Evolutionary conservation across 2,888 invertebrate genomes (phyloP).

Genomic region (Stictocephala bisonia): DNA sequence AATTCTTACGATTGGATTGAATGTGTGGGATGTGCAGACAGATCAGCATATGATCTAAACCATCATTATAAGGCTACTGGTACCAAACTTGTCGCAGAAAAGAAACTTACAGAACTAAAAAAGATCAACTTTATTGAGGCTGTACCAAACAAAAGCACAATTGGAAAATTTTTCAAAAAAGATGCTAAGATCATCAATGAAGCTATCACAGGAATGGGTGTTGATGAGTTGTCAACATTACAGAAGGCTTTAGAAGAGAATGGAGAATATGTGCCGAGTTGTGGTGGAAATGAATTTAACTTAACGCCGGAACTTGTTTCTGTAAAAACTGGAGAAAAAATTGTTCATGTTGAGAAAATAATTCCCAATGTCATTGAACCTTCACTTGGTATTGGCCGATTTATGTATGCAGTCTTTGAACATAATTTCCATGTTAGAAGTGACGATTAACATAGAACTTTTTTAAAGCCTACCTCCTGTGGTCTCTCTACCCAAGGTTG

Average conservation of each 20-base stretch:
- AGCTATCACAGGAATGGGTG: conserved; percentile 71
- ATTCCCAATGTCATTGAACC: conserved; percentile 99
- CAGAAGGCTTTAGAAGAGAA: conserved; percentile 72
- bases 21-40: conserved; percentile 98
- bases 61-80: conserved; percentile 96
- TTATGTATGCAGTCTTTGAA: conserved; percentile 96
- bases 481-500: conserved; percentile 97
- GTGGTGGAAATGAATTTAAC: conserved; percentile 70
- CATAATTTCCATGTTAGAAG: conserved; percentile 94
- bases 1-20: conserved; percentile 99
- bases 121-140: conserved; percentile 80
- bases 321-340: conserved; percentile 86
- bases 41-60: conserved; percentile 96
- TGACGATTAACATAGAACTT: conserved; percentile 94
- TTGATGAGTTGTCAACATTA: conserved; percentile 70
- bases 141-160: conserved; percentile 82
- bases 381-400: conserved; percentile 97
- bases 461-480: conserved; percentile 91
- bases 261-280: conserved; percentile 67
- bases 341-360: conserved; percentile 94
- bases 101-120: conserved; percentile 86
- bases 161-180: conserved; percentile 95
- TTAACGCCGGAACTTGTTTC: conserved; percentile 83
- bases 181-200: conserved; percentile 89
- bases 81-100: conserved; percentile 91